Evolutionary conservation across 1,140 invertebrate species (phyloP).

Genomic region (Gonioctena quinquepunctata): DNA sequence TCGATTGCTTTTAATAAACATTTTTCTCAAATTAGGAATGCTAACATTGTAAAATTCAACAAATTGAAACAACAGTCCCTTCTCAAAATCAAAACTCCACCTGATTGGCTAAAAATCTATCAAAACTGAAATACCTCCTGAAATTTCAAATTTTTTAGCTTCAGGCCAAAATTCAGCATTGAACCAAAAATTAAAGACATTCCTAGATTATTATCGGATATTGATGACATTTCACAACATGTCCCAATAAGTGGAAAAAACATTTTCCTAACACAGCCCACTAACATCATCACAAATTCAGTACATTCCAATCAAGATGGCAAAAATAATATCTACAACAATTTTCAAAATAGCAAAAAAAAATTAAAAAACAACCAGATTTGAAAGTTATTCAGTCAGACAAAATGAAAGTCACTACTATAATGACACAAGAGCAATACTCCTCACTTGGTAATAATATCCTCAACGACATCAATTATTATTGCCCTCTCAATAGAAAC

Average conservation of each 20-base stretch:
- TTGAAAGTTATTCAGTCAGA: not conserved
- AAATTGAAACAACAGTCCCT: not conserved
- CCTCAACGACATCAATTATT: no score
- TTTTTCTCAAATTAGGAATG: not conserved
- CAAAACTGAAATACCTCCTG: not conserved
- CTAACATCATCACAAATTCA: not conserved
- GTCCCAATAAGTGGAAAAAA: not conserved
- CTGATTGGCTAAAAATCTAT: not conserved
- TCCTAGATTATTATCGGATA: not conserved
- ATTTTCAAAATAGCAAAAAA: not conserved
- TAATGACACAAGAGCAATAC: no score
- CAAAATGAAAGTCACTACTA: no score
- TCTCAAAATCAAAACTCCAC: not conserved
- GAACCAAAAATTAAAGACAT: not conserved
- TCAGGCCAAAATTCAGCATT: no score
- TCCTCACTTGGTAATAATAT: no score
- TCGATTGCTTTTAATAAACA: not conserved
- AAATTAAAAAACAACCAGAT: not conserved
- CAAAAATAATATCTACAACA: not conserved
- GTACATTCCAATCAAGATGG: no score
- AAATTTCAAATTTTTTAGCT: not conserved
- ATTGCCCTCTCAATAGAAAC: no score
- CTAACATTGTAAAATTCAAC: not conserved
- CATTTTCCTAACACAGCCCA: not conserved
- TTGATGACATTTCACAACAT: not conserved